Evolutionary conservation across 2,888 invertebrate genomes (phyloP).

Genomic region (Muschampia plurimacula): DNA sequence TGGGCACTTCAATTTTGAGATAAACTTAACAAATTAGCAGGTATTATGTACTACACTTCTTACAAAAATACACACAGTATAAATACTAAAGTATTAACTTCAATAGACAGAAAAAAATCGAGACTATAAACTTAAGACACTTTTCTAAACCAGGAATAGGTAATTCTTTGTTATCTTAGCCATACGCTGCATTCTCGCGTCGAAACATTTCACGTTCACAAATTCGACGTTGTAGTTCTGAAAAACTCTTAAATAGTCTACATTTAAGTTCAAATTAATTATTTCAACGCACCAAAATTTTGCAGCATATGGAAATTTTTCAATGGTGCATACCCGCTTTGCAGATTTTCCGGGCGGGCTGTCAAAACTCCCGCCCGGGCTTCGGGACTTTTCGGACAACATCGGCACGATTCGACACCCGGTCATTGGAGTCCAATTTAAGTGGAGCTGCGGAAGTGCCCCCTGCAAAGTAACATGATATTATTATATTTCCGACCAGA

Average conservation of each 20-base stretch:
- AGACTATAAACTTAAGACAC: conserved; percentile 19
- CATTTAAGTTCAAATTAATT: conserved; percentile 49
- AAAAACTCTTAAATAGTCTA: conserved; percentile 45
- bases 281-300: conserved; percentile 47
- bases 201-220: conserved; percentile 31
- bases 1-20: too few relatives aligned
- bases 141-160: conserved; percentile 3
- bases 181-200: not conserved
- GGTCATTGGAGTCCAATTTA: conserved; percentile 52
- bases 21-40: too few relatives aligned
- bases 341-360: conserved; percentile 76
- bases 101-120: conserved; percentile 6
- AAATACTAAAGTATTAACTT: too few relatives aligned
- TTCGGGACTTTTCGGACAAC: conserved; percentile 68
- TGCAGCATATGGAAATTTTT: conserved; percentile 32
- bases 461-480: conserved; percentile 37
- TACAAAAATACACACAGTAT: too few relatives aligned
- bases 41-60: too few relatives aligned
- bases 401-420: conserved; percentile 67
- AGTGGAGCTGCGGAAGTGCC: conserved; percentile 57
- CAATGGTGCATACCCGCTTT: conserved; percentile 62
- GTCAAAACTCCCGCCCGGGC: conserved; percentile 70
- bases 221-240: conserved; percentile 34
- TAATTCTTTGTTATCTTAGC: conserved; percentile 23
- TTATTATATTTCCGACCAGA: conserved; percentile 17